Percentiles rank a stretch among this genome's conserved stretches.
Conservation (phyloP, 37 sponge, comb jelly and placozoan species). For the Axinella damicornis region DNA sequence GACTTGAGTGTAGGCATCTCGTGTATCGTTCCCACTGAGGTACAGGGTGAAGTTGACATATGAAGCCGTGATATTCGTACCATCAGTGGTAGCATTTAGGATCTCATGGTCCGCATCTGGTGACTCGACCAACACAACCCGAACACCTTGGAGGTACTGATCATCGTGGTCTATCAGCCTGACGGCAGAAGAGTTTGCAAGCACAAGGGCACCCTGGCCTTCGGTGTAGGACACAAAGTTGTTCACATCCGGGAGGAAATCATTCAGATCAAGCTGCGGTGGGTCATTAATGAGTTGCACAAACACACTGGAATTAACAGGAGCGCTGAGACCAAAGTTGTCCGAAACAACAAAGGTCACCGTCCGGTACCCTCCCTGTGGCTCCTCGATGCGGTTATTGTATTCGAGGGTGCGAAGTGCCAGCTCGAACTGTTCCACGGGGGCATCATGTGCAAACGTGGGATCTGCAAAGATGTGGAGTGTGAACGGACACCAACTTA, state of each 20-base stretch:
- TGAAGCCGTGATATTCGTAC: constrained; percentile 51
- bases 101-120: constrained; percentile 83
- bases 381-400: constrained; percentile 89
- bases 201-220: constrained; percentile 69
- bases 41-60: constrained; percentile 69
- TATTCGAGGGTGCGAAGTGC: constrained; percentile 69
- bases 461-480: constrained; percentile 55
- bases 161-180: constrained; percentile 79
- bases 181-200: constrained; percentile 65
- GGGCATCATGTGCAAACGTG: constrained; percentile 20
- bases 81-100: constrained; percentile 48
- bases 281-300: constrained; percentile 80
- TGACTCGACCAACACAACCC: constrained; percentile 49
- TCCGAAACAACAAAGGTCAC: constrained; percentile 79
- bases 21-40: constrained; percentile 70
- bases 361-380: constrained; percentile 58
- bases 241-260: constrained; percentile 55
- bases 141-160: constrained; percentile 60
- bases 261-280: constrained; percentile 86
- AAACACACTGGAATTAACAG: constrained; percentile 45
- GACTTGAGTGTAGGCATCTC: constrained; percentile 61
- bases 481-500: constrained; percentile 81
- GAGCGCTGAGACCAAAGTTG: constrained; percentile 33
- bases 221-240: constrained; percentile 83
- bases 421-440: constrained; percentile 61